A percentile compares a stretch with the other conserved stretches of the same genome.
Evolutionary conservation across 1,140 invertebrate species (phyloP).

Genomic region (Sitodiplosis mosellana): DNA sequence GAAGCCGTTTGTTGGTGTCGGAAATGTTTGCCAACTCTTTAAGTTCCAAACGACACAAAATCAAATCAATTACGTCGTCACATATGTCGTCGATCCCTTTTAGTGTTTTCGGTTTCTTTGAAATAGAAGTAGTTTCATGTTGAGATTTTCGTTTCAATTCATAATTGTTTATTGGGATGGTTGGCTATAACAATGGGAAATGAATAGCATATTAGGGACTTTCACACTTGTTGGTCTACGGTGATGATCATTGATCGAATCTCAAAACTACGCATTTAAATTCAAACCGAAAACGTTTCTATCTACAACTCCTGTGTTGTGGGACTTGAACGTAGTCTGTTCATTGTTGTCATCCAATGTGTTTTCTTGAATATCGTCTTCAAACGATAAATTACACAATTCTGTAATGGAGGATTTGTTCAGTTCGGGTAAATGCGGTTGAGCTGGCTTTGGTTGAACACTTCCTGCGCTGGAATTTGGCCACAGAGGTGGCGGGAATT

Average conservation of each 20-base stretch:
- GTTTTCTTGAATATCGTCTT: slow-evolving; percentile 47
- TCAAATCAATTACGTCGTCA: not conserved
- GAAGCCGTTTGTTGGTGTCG: not conserved
- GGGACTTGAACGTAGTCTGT: too few species aligned
- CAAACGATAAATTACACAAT: slow-evolving; percentile 38
- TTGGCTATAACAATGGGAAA: too few species aligned
- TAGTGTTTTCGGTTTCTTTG: not conserved
- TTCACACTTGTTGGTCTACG: too few species aligned
- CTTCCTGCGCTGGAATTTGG: slow-evolving; percentile 14
- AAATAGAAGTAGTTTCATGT: not conserved
- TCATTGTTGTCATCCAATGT: too few species aligned
- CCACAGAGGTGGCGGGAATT: slow-evolving; percentile 31
- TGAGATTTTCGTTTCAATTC: too few species aligned
- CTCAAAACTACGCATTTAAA: too few species aligned
- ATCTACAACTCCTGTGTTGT: too few species aligned
- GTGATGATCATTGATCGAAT: too few species aligned
- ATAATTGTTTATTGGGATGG: too few species aligned
- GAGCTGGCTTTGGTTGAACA: slow-evolving; percentile 13
- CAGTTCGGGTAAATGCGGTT: slow-evolving; percentile 13
- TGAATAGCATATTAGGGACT: too few species aligned
- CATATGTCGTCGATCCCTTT: not conserved
- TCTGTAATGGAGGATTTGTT: slow-evolving; percentile 35
- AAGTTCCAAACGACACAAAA: not conserved
- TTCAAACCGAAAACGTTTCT: too few species aligned
- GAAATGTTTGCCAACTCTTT: not conserved